Conservation (phyloP, 2,797 vertebrate genomes). For the Gymnothorax reevesii region DNA sequence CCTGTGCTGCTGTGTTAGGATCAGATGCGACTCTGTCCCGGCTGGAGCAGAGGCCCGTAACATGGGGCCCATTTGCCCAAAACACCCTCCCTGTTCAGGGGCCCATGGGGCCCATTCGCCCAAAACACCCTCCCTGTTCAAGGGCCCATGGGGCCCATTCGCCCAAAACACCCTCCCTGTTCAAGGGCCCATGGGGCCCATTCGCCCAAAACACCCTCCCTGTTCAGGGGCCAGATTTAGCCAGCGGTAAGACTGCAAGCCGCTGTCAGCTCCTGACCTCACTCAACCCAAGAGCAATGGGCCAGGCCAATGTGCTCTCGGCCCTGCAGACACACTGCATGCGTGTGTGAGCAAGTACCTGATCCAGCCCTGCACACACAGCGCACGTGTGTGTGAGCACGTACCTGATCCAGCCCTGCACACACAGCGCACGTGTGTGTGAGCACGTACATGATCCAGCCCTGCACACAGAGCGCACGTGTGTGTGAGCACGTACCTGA, state of each 20-base stretch:
- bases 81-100: background rate
- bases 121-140: background rate
- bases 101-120: background rate
- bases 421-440: no score
- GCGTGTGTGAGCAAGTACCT: no score
- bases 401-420: no score
- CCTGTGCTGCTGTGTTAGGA: background rate
- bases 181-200: background rate
- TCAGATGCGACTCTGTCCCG: background rate
- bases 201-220: background rate
- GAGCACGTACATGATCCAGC: no score
- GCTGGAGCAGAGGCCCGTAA: background rate
- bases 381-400: no score
- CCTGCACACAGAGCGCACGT: no score
- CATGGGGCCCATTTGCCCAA: no score
- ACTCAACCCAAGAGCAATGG: background rate
- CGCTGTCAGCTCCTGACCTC: background rate
- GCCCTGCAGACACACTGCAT: background rate
- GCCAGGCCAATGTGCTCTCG: background rate
- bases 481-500: no score
- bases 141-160: no score
- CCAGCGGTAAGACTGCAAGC: background rate
- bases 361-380: no score
- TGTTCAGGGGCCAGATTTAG: background rate
- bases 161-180: background rate